These are phyloP conservation scores for Phoeniculus purpureus DNA, from an alignment of 2,797 vertebrate genomes.

Conservation along the genomic window DNA sequence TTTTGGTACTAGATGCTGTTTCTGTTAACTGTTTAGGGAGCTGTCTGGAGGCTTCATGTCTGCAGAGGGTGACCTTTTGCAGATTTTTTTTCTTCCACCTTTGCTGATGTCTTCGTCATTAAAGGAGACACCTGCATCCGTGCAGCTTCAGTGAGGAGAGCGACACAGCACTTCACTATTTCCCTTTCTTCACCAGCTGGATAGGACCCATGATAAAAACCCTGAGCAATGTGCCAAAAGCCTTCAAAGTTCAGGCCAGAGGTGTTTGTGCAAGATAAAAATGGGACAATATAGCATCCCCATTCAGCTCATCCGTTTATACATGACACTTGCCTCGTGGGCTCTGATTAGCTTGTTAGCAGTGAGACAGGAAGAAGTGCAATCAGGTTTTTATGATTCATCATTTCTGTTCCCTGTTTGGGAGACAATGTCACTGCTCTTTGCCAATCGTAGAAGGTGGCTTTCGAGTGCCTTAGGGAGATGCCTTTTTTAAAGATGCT, in stretches of 20 bases:
- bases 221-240: constrained; percentile 78
- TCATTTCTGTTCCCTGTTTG: constrained; percentile 74
- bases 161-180: constrained; percentile 55
- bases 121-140: constrained; percentile 84
- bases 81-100: constrained; percentile 54
- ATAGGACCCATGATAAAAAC: constrained; percentile 71
- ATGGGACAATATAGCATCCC: constrained; percentile 73
- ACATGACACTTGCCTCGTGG: constrained; percentile 52
- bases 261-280: constrained; percentile 80
- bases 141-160: constrained; percentile 13
- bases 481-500: constrained; percentile 71
- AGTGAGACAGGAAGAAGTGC: constrained; percentile 75
- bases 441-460: constrained; percentile 69
- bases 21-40: constrained; percentile 53
- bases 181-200: constrained; percentile 74
- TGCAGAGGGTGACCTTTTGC: constrained; percentile 65
- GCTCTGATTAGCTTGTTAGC: constrained; percentile 74
- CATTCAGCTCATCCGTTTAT: constrained; percentile 72
- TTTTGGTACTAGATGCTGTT: constrained; percentile 16
- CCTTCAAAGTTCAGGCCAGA: constrained; percentile 76
- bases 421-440: constrained; percentile 74
- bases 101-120: constrained; percentile 68
- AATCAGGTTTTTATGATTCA: constrained; percentile 78
- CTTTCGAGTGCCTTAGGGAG: constrained; percentile 60
- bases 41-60: neutral